Evolutionary conservation across 1,140 invertebrate species (phyloP).

Genomic region (Ips typographus): DNA sequence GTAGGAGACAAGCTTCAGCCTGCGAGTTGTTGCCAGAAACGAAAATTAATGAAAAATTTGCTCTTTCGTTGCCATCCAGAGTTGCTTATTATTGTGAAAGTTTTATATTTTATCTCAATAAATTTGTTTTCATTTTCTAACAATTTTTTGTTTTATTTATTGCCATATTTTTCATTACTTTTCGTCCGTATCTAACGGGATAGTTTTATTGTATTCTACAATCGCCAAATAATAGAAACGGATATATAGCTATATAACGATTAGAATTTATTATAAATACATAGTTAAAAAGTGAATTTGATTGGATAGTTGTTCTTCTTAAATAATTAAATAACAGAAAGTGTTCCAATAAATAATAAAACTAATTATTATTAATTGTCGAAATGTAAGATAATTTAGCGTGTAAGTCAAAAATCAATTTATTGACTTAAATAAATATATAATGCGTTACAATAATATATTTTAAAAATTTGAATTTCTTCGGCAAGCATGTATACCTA

Average conservation of each 20-base stretch:
- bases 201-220: not conserved
- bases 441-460: too few relatives aligned
- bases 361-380: not conserved
- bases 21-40: slow-evolving; percentile 4
- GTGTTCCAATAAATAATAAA: slow-evolving; percentile 9
- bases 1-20: slow-evolving; percentile 25
- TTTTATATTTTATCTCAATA: slow-evolving; percentile 31
- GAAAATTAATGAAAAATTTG: slow-evolving; percentile 32
- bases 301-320: too few relatives aligned
- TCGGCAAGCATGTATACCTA: too few relatives aligned
- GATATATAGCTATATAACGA: not conserved
- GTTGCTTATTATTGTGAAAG: slow-evolving; percentile 28
- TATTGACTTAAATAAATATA: not conserved
- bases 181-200: slow-evolving; percentile 10
- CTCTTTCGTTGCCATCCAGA: slow-evolving; percentile 25
- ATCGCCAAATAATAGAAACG: slow-evolving; percentile 2
- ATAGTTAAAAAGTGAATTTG: too few relatives aligned
- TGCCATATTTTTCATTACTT: slow-evolving; percentile 25
- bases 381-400: slow-evolving; percentile 8
- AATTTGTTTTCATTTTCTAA: slow-evolving; percentile 19
- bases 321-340: slow-evolving; percentile 1
- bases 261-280: too few relatives aligned
- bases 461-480: too few relatives aligned
- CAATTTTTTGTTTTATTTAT: slow-evolving; percentile 16
- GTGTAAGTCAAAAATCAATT: not conserved